Percentiles rank a stretch among this genome's conserved stretches.
phyloP scores from a whole-genome alignment of 2,797 vertebrate genomes.

The Melanotaenia maccullochi region DNA sequence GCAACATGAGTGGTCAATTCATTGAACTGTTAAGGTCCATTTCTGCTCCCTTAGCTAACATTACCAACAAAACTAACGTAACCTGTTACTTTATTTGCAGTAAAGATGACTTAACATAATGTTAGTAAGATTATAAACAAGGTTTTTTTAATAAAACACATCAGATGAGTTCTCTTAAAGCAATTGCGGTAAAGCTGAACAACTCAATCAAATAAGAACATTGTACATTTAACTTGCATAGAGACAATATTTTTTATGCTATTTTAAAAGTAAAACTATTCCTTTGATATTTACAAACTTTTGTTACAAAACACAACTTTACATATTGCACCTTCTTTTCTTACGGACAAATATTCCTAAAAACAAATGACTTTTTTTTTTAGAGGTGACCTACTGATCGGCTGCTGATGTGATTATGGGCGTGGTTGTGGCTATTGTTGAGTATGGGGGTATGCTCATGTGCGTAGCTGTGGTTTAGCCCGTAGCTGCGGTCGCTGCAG shows the following conservation, averaged over 20 bases:
- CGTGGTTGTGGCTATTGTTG: slow-evolving; percentile 72
- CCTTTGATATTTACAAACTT: background rate
- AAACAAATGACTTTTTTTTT: background rate
- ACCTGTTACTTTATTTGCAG: background rate
- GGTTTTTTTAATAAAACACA: background rate
- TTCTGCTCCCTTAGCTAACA: background rate
- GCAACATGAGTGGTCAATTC: background rate
- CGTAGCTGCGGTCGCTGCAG: slow-evolving; percentile 56
- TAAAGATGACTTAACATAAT: background rate
- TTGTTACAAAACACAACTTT: slow-evolving; percentile 16
- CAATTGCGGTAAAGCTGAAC: background rate
- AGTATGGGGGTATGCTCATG: slow-evolving; percentile 63
- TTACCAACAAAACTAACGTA: background rate
- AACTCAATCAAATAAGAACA: background rate
- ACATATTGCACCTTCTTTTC: slow-evolving; percentile 70
- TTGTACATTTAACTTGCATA: background rate
- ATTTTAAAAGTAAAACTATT: slow-evolving; percentile 8
- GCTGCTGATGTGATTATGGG: slow-evolving; percentile 60
- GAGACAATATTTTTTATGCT: background rate
- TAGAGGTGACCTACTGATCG: slow-evolving; percentile 70
- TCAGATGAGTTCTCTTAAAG: background rate
- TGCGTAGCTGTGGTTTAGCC: slow-evolving; percentile 53
- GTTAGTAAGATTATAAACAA: background rate
- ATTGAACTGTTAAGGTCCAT: background rate
- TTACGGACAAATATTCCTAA: slow-evolving; percentile 1